Base-by-base conservation (phyloP, 2,888 invertebrate species). In the Machimus rusticus region DNA sequence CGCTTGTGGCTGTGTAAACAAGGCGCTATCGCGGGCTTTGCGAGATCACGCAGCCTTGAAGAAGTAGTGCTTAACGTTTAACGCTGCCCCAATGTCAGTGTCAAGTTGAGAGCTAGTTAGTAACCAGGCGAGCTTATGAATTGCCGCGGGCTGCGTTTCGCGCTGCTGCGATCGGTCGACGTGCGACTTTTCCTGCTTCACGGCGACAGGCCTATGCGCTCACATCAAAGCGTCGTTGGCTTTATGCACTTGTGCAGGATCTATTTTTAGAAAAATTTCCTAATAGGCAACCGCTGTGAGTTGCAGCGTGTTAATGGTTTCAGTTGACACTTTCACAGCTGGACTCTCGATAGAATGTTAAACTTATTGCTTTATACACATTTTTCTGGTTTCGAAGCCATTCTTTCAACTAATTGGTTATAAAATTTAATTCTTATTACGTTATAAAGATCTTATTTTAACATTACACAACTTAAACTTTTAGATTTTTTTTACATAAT, bases 81-180 rank as follows among this genome's bases (percentile, higher is more conserved):
- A 5, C 23, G 31, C 51, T 16, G 16, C n/a, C 57, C 19, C 82
- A 82, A 82, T 82, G 66, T 82, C 82, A 82, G 82, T 82, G 82
- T 82, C 82, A 82, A 82, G 82, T 57, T 82, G 55, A 82, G 82
- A 9, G 81, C 31, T 82, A 66, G 57, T 82, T 82, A 66, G 57
- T 82, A 82, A 82, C 82, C 57, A 37, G 82, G 82, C 28, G 34
- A 82, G 82, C n/a, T 57, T 34, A 16, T 9, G 76, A n/a, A 66
- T 28, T 12, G 28, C 76, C 76, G 76, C 37, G 34, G 76, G 76
- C n/a, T 39, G 39, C 76, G 76, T 76, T 76, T 16, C 51, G 51
- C 16, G 51, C n/a, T n/a, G n/a, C 16, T 51, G 8, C n/a, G 51
- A 12, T 9, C 66, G 23, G 0, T n/a, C 28, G 23, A 66, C 66